A percentile compares a stretch with the other conserved stretches of the same genome.
These are phyloP conservation scores for Drosophila stalkeri DNA, from an alignment of 2,888 invertebrate genomes.

Conservation along the genomic window DNA sequence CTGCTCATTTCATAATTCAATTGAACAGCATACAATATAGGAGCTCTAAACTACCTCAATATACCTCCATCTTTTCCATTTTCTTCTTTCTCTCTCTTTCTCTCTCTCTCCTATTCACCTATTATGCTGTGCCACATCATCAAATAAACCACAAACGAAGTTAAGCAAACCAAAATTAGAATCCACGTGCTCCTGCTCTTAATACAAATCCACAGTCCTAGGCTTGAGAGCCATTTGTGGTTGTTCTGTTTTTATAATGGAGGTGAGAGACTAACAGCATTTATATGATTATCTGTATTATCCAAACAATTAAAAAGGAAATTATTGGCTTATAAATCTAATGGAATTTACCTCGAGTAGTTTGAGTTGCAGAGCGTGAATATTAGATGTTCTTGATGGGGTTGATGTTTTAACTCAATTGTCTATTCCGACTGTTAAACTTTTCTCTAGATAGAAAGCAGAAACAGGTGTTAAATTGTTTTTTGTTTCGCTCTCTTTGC, in stretches of 20 bases:
- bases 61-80: not conserved
- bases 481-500: not conserved
- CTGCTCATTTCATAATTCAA: not conserved
- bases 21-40: not conserved
- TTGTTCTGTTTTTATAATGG: conserved; percentile 2
- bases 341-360: conserved; percentile 55
- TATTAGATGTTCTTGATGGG: conserved; percentile 9
- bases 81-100: not conserved
- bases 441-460: not conserved
- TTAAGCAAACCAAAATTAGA: conserved; percentile 41
- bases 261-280: conserved; percentile 18
- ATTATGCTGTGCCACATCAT: conserved; percentile 41
- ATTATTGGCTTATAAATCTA: conserved; percentile 46
- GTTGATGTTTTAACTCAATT: conserved; percentile 22
- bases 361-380: not conserved
- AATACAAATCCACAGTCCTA: conserved; percentile 15
- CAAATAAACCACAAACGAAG: conserved; percentile 56
- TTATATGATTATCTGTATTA: conserved; percentile 57
- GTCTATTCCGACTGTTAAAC: conserved; percentile 25
- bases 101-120: conserved; percentile 9
- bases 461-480: conserved; percentile 15
- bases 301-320: conserved; percentile 55
- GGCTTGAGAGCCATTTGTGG: conserved; percentile 40
- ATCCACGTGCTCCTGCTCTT: conserved; percentile 32
- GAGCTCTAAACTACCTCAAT: not conserved